Evolutionary conservation across 2,888 invertebrate genomes (phyloP).

Genomic region (Caenorhabditis wallacei): DNA sequence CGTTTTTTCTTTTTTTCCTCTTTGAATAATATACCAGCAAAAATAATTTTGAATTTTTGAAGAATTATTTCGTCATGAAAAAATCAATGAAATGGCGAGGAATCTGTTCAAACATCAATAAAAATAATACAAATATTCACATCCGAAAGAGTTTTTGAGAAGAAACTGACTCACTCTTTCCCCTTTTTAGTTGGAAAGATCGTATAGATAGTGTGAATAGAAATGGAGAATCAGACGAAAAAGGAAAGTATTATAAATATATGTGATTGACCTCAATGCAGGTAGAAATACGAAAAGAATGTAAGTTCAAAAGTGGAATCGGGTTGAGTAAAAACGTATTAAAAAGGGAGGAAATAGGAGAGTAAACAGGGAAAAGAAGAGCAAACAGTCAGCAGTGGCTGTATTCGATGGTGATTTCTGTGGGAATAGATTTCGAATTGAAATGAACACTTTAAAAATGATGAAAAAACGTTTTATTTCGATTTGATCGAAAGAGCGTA

Average conservation of each 20-base stretch:
- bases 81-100: constrained; percentile 7
- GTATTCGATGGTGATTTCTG: constrained; percentile 23
- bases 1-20: neutral
- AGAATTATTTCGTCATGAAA: too few relatives aligned
- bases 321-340: constrained; percentile 45
- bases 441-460: constrained; percentile 26
- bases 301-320: constrained; percentile 40
- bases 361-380: constrained; percentile 35
- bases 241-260: constrained; percentile 23
- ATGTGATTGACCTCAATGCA: constrained; percentile 19
- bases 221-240: constrained; percentile 6
- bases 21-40: neutral
- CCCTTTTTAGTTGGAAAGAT: constrained; percentile 2
- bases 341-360: constrained; percentile 21
- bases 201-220: neutral
- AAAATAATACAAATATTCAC: constrained; percentile 28
- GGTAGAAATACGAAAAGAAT: constrained; percentile 12
- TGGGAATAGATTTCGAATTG: constrained; percentile 35
- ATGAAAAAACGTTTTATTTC: constrained; percentile 34
- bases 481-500: constrained; percentile 29
- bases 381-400: constrained; percentile 47
- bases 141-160: constrained; percentile 27
- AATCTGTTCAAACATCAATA: constrained; percentile 11
- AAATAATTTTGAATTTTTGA: too few relatives aligned
- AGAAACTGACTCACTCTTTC: constrained; percentile 24